Conservation (phyloP, 2,113 vertebrate genomes). For the Thunnus thynnus region DNA sequence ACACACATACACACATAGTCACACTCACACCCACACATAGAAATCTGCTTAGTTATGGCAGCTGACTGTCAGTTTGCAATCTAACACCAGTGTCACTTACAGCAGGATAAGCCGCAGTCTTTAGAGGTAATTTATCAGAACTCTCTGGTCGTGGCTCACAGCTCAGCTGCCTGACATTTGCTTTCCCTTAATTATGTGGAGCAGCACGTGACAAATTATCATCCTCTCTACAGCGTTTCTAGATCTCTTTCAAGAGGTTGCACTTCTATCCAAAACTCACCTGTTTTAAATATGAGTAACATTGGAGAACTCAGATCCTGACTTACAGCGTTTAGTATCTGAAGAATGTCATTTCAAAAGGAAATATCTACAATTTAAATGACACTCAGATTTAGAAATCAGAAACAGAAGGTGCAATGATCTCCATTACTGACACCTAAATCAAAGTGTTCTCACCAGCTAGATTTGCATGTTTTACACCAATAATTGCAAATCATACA, state of each 20-base stretch:
- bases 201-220: constrained; percentile 38
- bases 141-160: constrained; percentile 1
- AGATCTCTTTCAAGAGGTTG: constrained; percentile 9
- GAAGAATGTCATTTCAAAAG: not conserved
- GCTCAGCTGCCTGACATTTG: constrained; percentile 58
- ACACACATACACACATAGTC: constrained; percentile 27
- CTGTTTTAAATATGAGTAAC: not conserved
- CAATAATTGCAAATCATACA: too few species aligned
- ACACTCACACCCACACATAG: constrained; percentile 2
- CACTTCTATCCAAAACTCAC: not conserved
- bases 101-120: constrained; percentile 66
- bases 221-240: constrained; percentile 11
- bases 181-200: constrained; percentile 30
- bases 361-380: not conserved
- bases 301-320: not conserved
- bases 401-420: not conserved
- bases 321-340: not conserved
- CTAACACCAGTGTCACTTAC: constrained; percentile 56
- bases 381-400: not conserved
- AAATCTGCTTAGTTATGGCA: constrained; percentile 62
- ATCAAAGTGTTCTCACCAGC: too few species aligned
- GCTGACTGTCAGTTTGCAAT: constrained; percentile 66
- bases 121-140: constrained; percentile 62
- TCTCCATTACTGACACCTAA: too few species aligned
- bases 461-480: too few species aligned